These are phyloP conservation scores for Peribatodes rhomboidaria DNA, from an alignment of 2,888 invertebrate species.

Conservation along the genomic window DNA sequence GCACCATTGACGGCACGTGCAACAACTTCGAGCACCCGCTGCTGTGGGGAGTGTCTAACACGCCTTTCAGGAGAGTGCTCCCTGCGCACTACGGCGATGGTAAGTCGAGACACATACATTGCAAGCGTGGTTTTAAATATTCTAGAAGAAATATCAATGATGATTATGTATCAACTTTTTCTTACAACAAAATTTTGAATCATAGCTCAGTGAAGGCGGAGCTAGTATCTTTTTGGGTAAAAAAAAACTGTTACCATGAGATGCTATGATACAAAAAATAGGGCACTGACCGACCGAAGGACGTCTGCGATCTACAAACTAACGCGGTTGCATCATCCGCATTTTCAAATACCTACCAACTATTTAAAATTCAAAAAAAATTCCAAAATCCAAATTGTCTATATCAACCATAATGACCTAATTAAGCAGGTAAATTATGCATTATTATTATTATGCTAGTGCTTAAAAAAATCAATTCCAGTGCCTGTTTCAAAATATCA, in stretches of 20 bases:
- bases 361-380: background rate
- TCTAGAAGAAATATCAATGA: too few relatives aligned
- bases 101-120: conserved; percentile 58
- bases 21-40: conserved; percentile 89
- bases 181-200: too few relatives aligned
- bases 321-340: background rate
- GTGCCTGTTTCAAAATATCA: conserved; percentile 1
- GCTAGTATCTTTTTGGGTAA: too few relatives aligned
- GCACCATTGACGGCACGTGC: conserved; percentile 91
- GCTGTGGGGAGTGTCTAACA: conserved; percentile 90
- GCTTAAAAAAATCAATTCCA: background rate
- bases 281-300: conserved; percentile 1
- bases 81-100: conserved; percentile 93
- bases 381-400: background rate
- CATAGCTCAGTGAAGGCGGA: too few relatives aligned
- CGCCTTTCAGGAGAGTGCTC: conserved; percentile 91
- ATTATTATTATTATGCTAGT: background rate
- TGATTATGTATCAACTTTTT: too few relatives aligned
- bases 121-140: too few relatives aligned
- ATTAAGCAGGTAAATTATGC: background rate
- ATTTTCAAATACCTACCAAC: background rate
- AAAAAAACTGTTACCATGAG: too few relatives aligned
- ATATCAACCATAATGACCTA: background rate
- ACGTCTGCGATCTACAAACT: background rate
- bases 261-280: background rate